Percentiles rank a stretch among this genome's conserved stretches.
Conservation (phyloP, 2,113 vertebrate genomes). For the Verasper variegatus region DNA sequence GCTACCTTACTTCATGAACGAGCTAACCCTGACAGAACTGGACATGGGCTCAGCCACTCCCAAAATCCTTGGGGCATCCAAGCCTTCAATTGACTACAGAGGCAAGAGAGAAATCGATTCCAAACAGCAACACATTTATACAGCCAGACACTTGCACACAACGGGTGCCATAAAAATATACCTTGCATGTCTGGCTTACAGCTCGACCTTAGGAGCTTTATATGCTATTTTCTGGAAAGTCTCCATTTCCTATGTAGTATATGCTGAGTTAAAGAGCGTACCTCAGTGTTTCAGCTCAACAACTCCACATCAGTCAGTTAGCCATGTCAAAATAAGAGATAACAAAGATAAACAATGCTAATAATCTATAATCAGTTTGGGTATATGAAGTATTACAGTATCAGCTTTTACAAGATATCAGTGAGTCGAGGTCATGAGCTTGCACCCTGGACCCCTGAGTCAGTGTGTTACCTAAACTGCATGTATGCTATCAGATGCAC, state of each 20-base stretch:
- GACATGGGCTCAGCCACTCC: conserved; percentile 97
- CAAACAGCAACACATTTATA: background rate
- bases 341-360: background rate
- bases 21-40: conserved; percentile 95
- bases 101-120: conserved; percentile 79
- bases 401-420: background rate
- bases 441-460: background rate
- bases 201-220: background rate
- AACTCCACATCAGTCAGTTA: background rate
- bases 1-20: conserved; percentile 99
- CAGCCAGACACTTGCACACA: background rate
- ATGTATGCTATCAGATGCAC: background rate
- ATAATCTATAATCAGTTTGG: background rate
- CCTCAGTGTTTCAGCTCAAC: conserved; percentile 4
- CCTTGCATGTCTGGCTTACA: background rate
- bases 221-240: background rate
- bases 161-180: background rate
- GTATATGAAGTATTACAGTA: background rate
- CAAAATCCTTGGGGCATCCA: conserved; percentile 92
- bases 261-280: background rate
- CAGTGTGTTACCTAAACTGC: background rate
- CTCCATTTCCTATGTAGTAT: background rate
- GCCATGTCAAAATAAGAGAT: conserved; percentile 5
- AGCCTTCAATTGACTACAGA: conserved; percentile 92
- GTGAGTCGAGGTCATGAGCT: background rate